A percentile compares a stretch with the other conserved stretches of the same genome.
phyloP scores from a whole-genome alignment of 2,888 invertebrate genomes.

The Dynastes maya region DNA sequence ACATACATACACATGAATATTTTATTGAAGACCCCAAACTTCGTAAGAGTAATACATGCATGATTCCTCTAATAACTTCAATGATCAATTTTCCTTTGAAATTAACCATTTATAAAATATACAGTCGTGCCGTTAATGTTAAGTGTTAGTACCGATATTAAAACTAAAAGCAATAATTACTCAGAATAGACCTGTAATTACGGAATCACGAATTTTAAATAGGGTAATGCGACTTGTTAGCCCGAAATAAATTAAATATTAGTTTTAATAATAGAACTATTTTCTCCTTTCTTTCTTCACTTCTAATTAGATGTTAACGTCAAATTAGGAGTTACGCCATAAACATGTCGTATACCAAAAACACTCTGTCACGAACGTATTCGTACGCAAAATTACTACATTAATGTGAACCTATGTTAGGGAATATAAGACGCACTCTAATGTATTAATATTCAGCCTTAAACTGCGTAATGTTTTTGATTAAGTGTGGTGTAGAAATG shows the following conservation, averaged over 20 bases:
- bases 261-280: constrained; percentile 39
- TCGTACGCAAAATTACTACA: too few species aligned
- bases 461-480: too few species aligned
- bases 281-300: background rate
- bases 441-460: too few species aligned
- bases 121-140: constrained; percentile 35
- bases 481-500: too few species aligned
- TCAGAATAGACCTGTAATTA: constrained; percentile 26
- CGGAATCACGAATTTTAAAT: constrained; percentile 34
- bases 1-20: background rate
- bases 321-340: constrained; percentile 6
- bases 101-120: constrained; percentile 34
- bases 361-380: too few species aligned
- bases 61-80: background rate
- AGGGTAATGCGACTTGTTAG: constrained; percentile 23
- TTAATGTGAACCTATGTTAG: too few species aligned
- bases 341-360: too few species aligned
- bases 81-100: constrained; percentile 16
- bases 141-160: constrained; percentile 29
- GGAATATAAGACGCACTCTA: too few species aligned
- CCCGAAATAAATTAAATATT: constrained; percentile 33
- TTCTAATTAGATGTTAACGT: constrained; percentile 6
- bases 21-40: background rate
- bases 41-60: background rate
- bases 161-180: constrained; percentile 30